A percentile compares a stretch with the other conserved stretches of the same genome.
These are phyloP conservation scores for Orthonychiurus folsomi DNA, from an alignment of 2,888 invertebrate species.

Conservation along the genomic window DNA sequence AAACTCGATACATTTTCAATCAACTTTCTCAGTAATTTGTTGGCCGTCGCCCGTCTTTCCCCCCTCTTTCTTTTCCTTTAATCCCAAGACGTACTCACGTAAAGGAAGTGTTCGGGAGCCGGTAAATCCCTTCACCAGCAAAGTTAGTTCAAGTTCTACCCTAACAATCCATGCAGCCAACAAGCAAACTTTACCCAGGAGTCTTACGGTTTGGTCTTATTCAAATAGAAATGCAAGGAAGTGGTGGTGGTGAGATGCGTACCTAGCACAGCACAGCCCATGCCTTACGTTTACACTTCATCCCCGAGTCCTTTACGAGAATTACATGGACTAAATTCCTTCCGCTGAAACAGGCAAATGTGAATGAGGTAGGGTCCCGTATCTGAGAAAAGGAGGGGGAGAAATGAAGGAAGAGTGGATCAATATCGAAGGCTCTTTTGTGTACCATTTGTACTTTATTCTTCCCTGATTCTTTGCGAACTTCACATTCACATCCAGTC, in stretches of 20 bases:
- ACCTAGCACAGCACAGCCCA: background rate
- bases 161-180: background rate
- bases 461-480: background rate
- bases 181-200: no score
- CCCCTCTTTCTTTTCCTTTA: background rate
- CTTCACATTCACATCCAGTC: background rate
- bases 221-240: background rate
- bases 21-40: background rate
- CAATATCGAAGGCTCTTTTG: background rate
- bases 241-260: no score
- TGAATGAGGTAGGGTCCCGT: background rate
- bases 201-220: background rate
- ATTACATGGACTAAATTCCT: slow-evolving; percentile 1
- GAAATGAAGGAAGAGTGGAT: background rate
- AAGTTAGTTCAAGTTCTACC: background rate
- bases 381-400: background rate
- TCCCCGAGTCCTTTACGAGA: background rate
- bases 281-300: background rate
- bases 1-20: background rate
- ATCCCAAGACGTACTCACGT: background rate
- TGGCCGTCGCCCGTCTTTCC: background rate
- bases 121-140: background rate
- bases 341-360: background rate
- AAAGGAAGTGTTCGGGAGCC: background rate
- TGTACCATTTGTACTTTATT: background rate